Base-by-base conservation (phyloP, 2,113 vertebrate genomes). In the Poeciliopsis prolifica region DNA sequence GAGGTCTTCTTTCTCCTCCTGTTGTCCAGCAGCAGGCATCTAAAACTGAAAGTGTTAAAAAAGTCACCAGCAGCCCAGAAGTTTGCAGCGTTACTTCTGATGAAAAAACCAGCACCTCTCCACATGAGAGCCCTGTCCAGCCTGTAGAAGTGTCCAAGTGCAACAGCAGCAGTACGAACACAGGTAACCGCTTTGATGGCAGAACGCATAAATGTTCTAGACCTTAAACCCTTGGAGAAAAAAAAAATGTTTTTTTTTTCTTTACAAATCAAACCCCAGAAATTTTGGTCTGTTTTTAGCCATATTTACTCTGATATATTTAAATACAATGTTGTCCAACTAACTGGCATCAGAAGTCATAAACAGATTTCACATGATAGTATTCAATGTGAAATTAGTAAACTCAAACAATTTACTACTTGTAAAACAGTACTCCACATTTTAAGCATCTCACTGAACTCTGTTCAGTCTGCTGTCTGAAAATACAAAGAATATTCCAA, bases 81-180 rank as follows among this genome's bases (percentile, higher is more conserved):
- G 54, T 29, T 67, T 61, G 54, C 48, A 78, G 69, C 64, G 29
- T 70, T 74, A 69, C 67, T 12, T 72, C 82, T 48, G 65, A 72
- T 48, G 82, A 82, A 64, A 85, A 82, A 63, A 80, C 68, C 60
- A 48, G 76, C 60, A 77, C 61, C 51, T 79, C 86, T 72, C 60
- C 29, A 35, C 79, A 82, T 33, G 78, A 88, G 70, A 83, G 35
- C 40, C 31, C 75, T 10, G 75, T 79, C 75, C 87, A 77, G 70
- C 75, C 78, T 58, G 48, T 75, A 70, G 89, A 92, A 35, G 85
- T 89, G 3, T 30, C 83, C 40, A 93, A 94, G 85, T 90, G 79
- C 82, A 93, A 79, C 85, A 87, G 86, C 69, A 89, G 66, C 80
- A 82, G 72, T 85, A 84, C 87, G 78, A 92, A 90, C 86, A 65